Conservation (phyloP, 2,797 vertebrate species). For the Thripadectes ignobilis region DNA sequence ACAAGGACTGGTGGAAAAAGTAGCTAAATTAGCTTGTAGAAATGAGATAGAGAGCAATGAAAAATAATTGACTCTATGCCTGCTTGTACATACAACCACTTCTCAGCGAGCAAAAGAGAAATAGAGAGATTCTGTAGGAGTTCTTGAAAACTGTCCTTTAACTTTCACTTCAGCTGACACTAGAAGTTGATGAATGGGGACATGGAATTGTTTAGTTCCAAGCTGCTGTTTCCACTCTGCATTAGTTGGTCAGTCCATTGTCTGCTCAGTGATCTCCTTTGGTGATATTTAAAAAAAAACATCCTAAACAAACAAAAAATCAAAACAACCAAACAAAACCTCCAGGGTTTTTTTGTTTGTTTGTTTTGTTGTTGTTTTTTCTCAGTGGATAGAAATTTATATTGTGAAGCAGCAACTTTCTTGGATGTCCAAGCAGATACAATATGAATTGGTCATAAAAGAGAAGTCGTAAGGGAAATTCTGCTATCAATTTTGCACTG, state of each 20-base stretch:
- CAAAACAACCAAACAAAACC: not conserved
- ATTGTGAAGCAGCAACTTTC: not conserved
- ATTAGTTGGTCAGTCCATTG: not conserved
- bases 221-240: not conserved
- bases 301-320: not conserved
- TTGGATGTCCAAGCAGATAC: not conserved
- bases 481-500: not conserved
- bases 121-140: not conserved
- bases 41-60: not conserved
- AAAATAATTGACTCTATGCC: not conserved
- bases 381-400: not conserved
- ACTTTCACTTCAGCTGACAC: not conserved
- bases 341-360: not conserved
- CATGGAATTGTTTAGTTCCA: not conserved
- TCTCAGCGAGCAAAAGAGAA: not conserved
- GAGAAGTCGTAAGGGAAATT: not conserved
- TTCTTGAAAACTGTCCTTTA: not conserved
- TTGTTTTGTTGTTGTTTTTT: not conserved
- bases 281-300: not conserved
- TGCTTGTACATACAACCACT: not conserved
- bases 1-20: not conserved
- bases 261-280: not conserved
- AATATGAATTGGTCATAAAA: not conserved
- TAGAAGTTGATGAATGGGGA: not conserved
- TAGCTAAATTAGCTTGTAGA: not conserved